Evolutionary conservation across 2,888 invertebrate genomes (phyloP).

Genomic region (Ellobium chinense): DNA sequence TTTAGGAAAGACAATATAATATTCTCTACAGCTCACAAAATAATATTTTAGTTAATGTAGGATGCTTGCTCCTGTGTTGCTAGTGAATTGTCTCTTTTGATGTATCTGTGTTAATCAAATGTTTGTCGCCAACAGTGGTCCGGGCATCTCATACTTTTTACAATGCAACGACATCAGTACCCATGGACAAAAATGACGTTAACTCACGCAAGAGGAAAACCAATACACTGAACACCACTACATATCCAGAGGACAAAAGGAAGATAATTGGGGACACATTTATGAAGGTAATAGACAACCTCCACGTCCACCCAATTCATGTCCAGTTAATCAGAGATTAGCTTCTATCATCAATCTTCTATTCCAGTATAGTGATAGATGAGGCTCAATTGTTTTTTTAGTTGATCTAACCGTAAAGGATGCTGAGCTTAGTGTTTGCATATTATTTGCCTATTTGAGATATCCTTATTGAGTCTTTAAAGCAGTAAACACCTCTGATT

Average conservation of each 20-base stretch:
- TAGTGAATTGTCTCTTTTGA: neutral
- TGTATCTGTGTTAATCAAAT: neutral
- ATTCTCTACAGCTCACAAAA: no score
- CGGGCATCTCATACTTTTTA: conserved; percentile 82
- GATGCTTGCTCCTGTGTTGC: neutral
- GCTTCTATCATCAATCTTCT: no score
- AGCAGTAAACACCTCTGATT: no score
- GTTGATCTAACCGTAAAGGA: no score
- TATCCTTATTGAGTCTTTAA: no score
- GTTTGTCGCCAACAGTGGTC: conserved; percentile 77
- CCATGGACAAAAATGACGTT: conserved; percentile 82
- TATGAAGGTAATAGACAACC: conserved; percentile 87
- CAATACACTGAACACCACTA: conserved; percentile 81
- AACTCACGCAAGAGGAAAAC: conserved; percentile 82
- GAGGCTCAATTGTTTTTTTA: no score
- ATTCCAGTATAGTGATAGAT: no score
- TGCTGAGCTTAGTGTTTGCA: no score
- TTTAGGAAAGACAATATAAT: no score
- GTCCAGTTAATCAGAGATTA: no score
- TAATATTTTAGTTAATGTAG: neutral
- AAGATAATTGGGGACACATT: conserved; percentile 99
- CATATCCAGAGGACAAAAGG: conserved; percentile 96
- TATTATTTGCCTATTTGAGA: no score
- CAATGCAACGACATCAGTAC: conserved; percentile 89
- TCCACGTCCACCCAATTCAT: no score